Evolutionary conservation across 2,113 vertebrate species (phyloP).

Genomic region (Camelus bactrianus): DNA sequence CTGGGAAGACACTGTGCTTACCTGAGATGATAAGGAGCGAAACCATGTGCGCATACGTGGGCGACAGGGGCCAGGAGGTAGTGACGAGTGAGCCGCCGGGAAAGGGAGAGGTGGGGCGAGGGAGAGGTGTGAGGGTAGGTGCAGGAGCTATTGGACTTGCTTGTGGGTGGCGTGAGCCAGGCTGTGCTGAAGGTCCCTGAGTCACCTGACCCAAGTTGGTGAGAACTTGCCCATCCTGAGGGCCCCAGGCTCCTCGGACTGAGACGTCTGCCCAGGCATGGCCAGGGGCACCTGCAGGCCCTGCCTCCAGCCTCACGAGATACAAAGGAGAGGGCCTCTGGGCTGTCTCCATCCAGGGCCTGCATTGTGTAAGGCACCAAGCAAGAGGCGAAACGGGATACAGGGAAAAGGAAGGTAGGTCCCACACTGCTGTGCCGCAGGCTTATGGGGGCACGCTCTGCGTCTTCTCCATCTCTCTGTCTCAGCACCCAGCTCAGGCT

Average conservation of each 20-base stretch:
- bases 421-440: rapidly evolving
- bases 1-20: background rate
- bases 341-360: background rate
- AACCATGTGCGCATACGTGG: background rate
- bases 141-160: background rate
- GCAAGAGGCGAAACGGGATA: background rate
- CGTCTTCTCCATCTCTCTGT: background rate
- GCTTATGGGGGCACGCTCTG: background rate
- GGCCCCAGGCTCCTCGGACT: background rate
- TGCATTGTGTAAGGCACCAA: background rate
- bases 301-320: background rate
- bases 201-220: background rate
- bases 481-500: background rate
- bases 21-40: background rate
- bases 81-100: background rate
- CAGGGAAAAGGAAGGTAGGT: background rate
- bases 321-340: background rate
- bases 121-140: background rate
- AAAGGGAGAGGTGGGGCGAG: background rate
- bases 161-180: background rate
- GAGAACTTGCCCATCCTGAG: background rate
- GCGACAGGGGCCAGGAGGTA: too few species aligned
- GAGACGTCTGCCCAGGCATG: background rate
- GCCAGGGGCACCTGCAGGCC: background rate
- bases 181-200: background rate